Conservation (phyloP, 2,113 vertebrate species). For the Heliornis fulica region DNA sequence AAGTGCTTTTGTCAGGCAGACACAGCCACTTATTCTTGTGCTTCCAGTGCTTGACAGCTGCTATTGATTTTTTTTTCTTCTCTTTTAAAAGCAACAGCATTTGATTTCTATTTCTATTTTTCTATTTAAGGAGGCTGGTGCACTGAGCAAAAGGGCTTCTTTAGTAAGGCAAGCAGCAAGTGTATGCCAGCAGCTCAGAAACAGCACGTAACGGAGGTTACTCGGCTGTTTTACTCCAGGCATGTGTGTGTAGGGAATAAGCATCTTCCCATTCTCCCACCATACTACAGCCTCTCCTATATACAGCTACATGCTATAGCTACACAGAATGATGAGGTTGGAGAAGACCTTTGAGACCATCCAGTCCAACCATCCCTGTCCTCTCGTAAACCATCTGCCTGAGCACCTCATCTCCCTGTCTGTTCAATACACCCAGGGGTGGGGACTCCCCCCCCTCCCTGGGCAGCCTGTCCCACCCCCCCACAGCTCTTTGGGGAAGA, state of each 20-base stretch:
- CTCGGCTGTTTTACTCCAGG: background rate
- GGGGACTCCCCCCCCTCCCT: too few relatives aligned
- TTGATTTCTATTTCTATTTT: slow-evolving; percentile 60
- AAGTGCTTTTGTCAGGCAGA: slow-evolving; percentile 15
- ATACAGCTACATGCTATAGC: too few relatives aligned
- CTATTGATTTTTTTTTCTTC: slow-evolving; percentile 26
- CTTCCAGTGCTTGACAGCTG: slow-evolving; percentile 46
- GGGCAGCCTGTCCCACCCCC: too few relatives aligned
- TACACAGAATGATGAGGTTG: too few relatives aligned
- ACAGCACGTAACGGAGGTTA: background rate
- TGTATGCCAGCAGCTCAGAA: background rate
- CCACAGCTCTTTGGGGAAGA: too few relatives aligned
- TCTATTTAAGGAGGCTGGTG: slow-evolving; percentile 23
- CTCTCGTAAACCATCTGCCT: too few relatives aligned
- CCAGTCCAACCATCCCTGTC: too few relatives aligned
- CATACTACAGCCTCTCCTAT: too few relatives aligned
- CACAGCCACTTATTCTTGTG: slow-evolving; percentile 28
- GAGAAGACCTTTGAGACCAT: too few relatives aligned
- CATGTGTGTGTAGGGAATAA: background rate
- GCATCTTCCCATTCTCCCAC: background rate
- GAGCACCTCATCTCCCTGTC: too few relatives aligned
- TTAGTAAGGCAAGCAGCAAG: background rate
- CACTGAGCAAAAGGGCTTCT: background rate
- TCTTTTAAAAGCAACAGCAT: slow-evolving; percentile 33
- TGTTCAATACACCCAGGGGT: too few relatives aligned